Conservation (phyloP, 1,140 invertebrate species). For the Sarcophaga peregrina region DNA sequence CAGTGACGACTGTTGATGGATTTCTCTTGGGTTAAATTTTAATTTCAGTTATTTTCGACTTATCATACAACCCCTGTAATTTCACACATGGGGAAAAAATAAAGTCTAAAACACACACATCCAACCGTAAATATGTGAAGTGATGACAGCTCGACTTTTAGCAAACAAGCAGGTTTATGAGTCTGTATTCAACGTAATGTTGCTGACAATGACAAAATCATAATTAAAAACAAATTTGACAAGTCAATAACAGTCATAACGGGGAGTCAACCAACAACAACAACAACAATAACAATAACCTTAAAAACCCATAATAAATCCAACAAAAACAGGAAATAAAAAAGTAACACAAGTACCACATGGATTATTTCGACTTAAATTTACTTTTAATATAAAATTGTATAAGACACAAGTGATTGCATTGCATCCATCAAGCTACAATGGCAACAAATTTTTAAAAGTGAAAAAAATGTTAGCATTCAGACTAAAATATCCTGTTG, state of each 20-base stretch:
- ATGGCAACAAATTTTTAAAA: background rate
- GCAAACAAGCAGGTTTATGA: constrained; percentile 9
- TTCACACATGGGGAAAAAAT: too few species aligned
- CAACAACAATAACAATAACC: background rate
- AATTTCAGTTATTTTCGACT: background rate
- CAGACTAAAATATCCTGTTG: constrained; percentile 9
- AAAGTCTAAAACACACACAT: too few species aligned
- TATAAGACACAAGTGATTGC: background rate
- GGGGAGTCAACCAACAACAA: constrained; percentile 27
- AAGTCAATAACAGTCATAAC: constrained; percentile 36
- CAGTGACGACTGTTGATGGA: too few species aligned
- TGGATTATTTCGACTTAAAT: constrained; percentile 26
- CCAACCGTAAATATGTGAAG: background rate
- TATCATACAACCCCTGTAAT: background rate
- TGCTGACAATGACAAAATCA: constrained; percentile 40
- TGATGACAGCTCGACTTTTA: constrained; percentile 17
- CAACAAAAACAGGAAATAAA: background rate
- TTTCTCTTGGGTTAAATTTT: too few species aligned
- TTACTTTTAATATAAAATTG: constrained; percentile 14
- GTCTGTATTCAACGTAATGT: constrained; percentile 2
- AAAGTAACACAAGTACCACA: constrained; percentile 3
- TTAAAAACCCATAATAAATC: background rate
- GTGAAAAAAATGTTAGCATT: background rate
- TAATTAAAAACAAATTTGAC: constrained; percentile 41
- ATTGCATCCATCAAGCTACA: background rate